phyloP scores from a whole-genome alignment of 92 coral and sea anemone genomes.

The Porites cylindrica region DNA sequence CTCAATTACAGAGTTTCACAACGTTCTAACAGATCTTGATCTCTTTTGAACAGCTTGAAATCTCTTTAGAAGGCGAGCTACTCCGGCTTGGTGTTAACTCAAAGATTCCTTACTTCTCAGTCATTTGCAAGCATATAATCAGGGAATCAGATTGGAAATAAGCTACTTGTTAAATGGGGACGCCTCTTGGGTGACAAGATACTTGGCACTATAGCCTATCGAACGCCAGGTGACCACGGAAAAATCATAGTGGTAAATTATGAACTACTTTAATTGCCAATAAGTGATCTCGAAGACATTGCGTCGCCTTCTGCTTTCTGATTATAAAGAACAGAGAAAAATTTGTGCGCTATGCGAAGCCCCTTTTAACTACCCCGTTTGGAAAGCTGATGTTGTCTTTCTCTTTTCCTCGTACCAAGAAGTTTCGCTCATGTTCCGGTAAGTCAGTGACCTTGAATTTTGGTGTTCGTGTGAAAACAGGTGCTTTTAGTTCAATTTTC shows the following conservation, averaged over 20 bases:
- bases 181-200: not conserved
- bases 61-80: no score
- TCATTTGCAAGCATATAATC: not conserved
- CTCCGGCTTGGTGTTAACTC: no score
- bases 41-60: no score
- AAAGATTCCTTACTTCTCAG: not conserved
- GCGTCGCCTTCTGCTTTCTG: constrained; percentile 52
- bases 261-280: constrained; percentile 69
- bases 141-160: not conserved
- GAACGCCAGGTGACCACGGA: constrained; percentile 58
- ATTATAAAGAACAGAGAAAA: not conserved
- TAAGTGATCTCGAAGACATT: constrained; percentile 71
- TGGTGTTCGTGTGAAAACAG: constrained; percentile 20
- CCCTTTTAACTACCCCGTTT: not conserved
- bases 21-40: no score
- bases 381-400: constrained; percentile 7
- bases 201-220: constrained; percentile 19
- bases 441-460: constrained; percentile 11
- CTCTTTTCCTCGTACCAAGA: not conserved
- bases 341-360: not conserved
- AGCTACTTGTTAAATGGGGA: not conserved
- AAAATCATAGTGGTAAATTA: constrained; percentile 67
- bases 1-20: no score
- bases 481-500: constrained; percentile 14
- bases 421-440: constrained; percentile 7